Base-by-base conservation (phyloP, 2,113 vertebrate species). In the Aspidoscelis tigris region DNA sequence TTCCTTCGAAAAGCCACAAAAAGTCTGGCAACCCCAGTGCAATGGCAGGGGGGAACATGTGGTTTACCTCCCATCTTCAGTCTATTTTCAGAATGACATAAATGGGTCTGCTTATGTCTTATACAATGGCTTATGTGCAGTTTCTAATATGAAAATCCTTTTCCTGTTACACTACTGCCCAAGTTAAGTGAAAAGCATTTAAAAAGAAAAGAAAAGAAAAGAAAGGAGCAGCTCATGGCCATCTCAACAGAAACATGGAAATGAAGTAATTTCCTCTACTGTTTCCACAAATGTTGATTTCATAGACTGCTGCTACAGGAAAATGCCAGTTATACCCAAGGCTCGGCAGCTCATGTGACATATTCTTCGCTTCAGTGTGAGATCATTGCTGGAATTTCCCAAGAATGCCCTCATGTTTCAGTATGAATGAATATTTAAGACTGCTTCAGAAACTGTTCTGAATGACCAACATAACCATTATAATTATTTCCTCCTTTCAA, bases 281-380 rank as follows among this genome's bases (percentile, higher is more conserved):
- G n/a, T 44, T 12, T 47, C 9, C 53, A 21, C 47, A 72, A 64
- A 24, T 50, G 61, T 12, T 39, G 26, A 79, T 24, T 65, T 64
- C n/a, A 16, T 22, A 65, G 20, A 11, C 43, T 76, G n/a, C n/a
- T 43, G 61, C n/a, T 43, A 7, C 21, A 18, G 53, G 26, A n/a
- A 18, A 7, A 44, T 44, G 11, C 22, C 53, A 84, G 10, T 44
- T 24, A 64, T 44, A 47, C 1, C 8, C 43, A 41, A 14, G 7
- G n/a, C 68, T 73, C 74, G 78, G 39, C 39, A 84, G 39, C 70
- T 84, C 83, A 68, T 68, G 14, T 33, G 55, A 47, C 76, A 39
- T 79, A 41, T 41, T 22, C 44, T 66, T 43, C 26, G 68, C 55
- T 84, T 78, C 53, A 64, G 26, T 16, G 5, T 65, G 69, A 72